Evolutionary conservation across 2,888 invertebrate species (phyloP), one percentile per base, ranked within the genome.

Genomic region (Cynaeus angustus): DNA sequence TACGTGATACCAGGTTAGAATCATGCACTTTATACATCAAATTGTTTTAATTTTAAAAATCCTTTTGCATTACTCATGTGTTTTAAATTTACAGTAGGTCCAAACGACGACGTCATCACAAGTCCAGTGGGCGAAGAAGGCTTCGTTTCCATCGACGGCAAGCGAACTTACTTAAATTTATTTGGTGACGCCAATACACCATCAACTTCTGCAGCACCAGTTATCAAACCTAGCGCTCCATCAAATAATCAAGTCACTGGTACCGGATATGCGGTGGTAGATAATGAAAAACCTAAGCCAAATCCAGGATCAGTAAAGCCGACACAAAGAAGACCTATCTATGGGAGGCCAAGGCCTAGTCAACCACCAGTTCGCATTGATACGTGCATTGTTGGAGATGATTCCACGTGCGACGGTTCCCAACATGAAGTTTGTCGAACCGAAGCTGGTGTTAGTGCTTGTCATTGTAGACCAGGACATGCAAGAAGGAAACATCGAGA

Each of bases 381-480:
- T 82, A 97, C 97, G 0, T 97, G 97, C 79, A 96, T 97, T 13
- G 96, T 97, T 0, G 97, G 96, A 0, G 96, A 97, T 77, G 94
- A 95, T 77, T 92, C 94, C 0, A 96, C 97, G 0, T 97, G 97
- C 77, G 96, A 96, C 80, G 90, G 91, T 64, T 92, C 94, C 0
- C 94, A 96, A 81, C 93, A 95, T 79, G 97, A 97, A 82, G 91
- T 91, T 58, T 97, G 97, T 80, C 89, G 92, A 71, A 97, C 96
- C 0, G 95, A 95, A 84, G 93, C 88, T 83, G 91, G 95, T 0
- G 95, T 96, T 0, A 96, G 95, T 0, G 94, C 95, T 69, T 96
- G 96, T 76, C 94, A 94, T 74, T 96, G 96, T 80, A 87, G 94
- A 66, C 94, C 96, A 3, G 96, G 92, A 0, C 91, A 89, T 78